Evolutionary conservation across 1,140 invertebrate species (phyloP).

Genomic region (Latrodectus geometricus): DNA sequence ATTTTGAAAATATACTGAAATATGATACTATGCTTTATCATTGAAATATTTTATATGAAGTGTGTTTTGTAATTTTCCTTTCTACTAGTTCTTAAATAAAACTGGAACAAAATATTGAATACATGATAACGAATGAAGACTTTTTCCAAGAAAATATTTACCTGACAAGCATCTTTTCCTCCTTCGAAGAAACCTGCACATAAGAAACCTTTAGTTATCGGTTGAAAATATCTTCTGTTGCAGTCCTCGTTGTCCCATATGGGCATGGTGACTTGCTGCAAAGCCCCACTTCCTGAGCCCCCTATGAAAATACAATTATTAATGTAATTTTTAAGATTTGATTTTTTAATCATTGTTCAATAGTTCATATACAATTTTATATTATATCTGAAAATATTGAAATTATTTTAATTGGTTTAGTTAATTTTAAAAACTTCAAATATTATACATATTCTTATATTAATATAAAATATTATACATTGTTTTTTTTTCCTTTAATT

Average conservation of each 20-base stretch:
- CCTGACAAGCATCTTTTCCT: slow-evolving; percentile 83
- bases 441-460: too few relatives aligned
- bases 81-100: neutral
- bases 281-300: slow-evolving; percentile 57
- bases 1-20: too few relatives aligned
- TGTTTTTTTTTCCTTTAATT: too few relatives aligned
- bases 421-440: too few relatives aligned
- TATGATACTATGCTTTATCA: too few relatives aligned
- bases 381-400: too few relatives aligned
- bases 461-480: too few relatives aligned
- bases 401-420: too few relatives aligned
- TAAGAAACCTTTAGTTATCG: slow-evolving; percentile 74
- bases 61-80: neutral
- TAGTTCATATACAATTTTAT: too few relatives aligned
- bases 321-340: too few relatives aligned
- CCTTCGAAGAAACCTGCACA: slow-evolving; percentile 90
- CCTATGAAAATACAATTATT: slow-evolving; percentile 11
- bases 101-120: neutral
- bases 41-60: too few relatives aligned
- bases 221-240: slow-evolving; percentile 68
- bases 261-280: slow-evolving; percentile 73
- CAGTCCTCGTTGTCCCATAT: slow-evolving; percentile 84
- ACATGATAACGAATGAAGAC: neutral
- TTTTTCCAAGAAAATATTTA: slow-evolving; percentile 11
- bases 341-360: too few relatives aligned